Evolutionary conservation across 2,888 invertebrate species (phyloP).

Genomic region (Chymomyza caudatula): DNA sequence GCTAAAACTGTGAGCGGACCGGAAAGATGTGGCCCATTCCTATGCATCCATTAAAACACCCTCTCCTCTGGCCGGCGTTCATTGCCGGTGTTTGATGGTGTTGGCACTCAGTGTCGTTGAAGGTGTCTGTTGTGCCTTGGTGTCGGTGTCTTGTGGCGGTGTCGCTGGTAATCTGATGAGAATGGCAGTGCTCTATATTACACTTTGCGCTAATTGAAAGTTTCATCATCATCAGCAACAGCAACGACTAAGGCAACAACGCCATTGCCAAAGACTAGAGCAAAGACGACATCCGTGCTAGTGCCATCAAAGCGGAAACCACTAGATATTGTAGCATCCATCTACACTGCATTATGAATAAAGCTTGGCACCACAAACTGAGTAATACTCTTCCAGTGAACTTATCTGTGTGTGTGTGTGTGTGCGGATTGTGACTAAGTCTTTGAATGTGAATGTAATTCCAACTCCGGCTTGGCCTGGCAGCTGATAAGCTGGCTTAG

Average conservation of each 20-base stretch:
- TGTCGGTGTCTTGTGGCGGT: conserved; percentile 29
- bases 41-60: neutral
- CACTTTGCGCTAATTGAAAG: conserved; percentile 67
- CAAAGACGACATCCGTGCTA: neutral
- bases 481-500: neutral
- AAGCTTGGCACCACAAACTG: neutral
- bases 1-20: conserved; percentile 57
- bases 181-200: conserved; percentile 65
- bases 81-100: neutral
- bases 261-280: neutral
- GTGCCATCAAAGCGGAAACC: neutral
- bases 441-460: neutral
- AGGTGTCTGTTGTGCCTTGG: neutral
- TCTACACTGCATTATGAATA: neutral
- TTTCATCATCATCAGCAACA: conserved; percentile 52
- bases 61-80: neutral
- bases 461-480: neutral
- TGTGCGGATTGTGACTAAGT: neutral
- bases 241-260: neutral
- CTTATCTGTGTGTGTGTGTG: neutral
- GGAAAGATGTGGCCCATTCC: conserved; percentile 43
- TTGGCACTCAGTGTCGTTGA: neutral
- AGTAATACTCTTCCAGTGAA: neutral
- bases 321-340: neutral
- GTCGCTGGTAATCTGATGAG: conserved; percentile 70